Conservation (phyloP, 2,888 invertebrate genomes). For the Hedya salicella region DNA sequence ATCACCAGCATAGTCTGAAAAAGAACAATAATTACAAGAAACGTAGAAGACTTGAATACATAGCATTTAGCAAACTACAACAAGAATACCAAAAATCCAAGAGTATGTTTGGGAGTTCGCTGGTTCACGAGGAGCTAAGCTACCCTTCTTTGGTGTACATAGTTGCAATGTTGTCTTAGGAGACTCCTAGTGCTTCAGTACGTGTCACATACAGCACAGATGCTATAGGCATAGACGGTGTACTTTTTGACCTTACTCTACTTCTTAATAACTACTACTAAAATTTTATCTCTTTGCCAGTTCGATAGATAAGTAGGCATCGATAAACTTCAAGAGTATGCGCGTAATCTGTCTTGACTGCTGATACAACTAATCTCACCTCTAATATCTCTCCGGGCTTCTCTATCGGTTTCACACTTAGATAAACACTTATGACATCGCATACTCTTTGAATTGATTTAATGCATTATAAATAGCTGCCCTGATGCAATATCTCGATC, state of each 20-base stretch:
- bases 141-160: too few species aligned
- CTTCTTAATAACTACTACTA: not conserved
- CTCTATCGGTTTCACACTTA: constrained; percentile 17
- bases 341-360: not conserved
- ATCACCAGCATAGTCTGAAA: too few species aligned
- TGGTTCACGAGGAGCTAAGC: too few species aligned
- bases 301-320: constrained; percentile 1
- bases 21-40: too few species aligned
- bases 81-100: too few species aligned
- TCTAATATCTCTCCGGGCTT: not conserved
- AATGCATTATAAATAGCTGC: not conserved
- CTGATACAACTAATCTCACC: constrained; percentile 9
- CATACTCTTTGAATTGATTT: not conserved
- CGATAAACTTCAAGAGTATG: not conserved
- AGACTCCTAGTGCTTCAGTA: too few species aligned
- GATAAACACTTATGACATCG: not conserved
- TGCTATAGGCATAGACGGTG: too few species aligned
- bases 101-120: too few species aligned
- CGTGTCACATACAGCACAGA: too few species aligned
- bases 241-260: constrained; percentile 7
- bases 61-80: too few species aligned
- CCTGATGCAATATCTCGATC: not conserved
- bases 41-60: too few species aligned
- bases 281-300: constrained; percentile 9
- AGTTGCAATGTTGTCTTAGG: too few species aligned